Conservation (phyloP, 2,113 vertebrate species). For the Athene cunicularia region DNA sequence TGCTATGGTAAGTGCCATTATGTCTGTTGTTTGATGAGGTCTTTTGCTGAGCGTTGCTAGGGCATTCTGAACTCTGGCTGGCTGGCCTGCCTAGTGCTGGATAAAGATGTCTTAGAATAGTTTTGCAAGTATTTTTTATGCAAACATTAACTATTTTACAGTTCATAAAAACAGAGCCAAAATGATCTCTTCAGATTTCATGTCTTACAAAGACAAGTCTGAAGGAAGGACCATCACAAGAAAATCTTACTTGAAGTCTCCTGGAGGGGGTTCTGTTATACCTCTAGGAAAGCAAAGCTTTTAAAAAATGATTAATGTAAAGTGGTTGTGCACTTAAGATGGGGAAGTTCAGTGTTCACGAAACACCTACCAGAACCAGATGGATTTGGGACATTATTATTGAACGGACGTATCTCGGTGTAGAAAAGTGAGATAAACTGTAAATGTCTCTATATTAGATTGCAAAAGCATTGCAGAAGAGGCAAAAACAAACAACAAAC, state of each 20-base stretch:
- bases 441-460: neutral
- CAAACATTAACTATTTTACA: neutral
- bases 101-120: neutral
- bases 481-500: neutral
- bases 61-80: neutral
- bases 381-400: neutral
- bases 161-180: neutral
- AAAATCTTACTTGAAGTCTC: neutral
- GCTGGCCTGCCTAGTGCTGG: neutral
- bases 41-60: neutral
- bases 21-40: neutral
- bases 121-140: neutral
- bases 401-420: neutral
- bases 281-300: neutral
- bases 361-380: neutral
- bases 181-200: neutral
- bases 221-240: neutral
- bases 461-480: neutral
- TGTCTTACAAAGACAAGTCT: neutral
- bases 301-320: neutral
- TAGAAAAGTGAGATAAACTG: neutral
- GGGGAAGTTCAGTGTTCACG: neutral
- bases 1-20: neutral
- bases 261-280: neutral
- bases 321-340: neutral